A percentile compares a stretch with the other conserved stretches of the same genome.
These are phyloP conservation scores for Rafetus swinhoei DNA, from an alignment of 2,113 vertebrate species.

Conservation along the genomic window DNA sequence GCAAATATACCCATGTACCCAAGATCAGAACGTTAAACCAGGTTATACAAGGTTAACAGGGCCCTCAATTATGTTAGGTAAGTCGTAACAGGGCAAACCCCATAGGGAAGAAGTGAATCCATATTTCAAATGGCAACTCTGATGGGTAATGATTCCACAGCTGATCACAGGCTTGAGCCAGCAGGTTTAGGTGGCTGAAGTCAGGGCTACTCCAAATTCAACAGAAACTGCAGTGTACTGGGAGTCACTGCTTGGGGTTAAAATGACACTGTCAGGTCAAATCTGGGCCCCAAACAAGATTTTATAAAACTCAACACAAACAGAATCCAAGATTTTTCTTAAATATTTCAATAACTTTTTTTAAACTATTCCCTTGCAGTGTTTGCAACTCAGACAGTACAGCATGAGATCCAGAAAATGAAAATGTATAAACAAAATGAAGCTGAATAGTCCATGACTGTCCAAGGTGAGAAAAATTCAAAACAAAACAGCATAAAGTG, in stretches of 20 bases:
- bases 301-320: neutral
- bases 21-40: neutral
- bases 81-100: neutral
- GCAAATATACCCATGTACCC: conserved; percentile 17
- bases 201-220: conserved; percentile 24
- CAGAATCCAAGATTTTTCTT: neutral
- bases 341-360: neutral
- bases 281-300: rapidly evolving
- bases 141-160: conserved; percentile 20
- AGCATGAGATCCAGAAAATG: rapidly evolving
- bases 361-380: rapidly evolving
- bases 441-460: rapidly evolving
- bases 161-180: conserved; percentile 10
- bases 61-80: neutral
- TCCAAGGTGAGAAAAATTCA: neutral
- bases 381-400: rapidly evolving
- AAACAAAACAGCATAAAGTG: neutral
- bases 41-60: neutral
- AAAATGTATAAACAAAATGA: neutral
- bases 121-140: neutral
- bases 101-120: neutral
- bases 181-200: neutral
- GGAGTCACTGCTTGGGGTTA: no score
- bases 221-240: neutral
- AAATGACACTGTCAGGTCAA: neutral